A percentile compares a stretch with the other conserved stretches of the same genome.
phyloP scores from a whole-genome alignment of 1,140 invertebrate species.

The Drusus annulatus region DNA sequence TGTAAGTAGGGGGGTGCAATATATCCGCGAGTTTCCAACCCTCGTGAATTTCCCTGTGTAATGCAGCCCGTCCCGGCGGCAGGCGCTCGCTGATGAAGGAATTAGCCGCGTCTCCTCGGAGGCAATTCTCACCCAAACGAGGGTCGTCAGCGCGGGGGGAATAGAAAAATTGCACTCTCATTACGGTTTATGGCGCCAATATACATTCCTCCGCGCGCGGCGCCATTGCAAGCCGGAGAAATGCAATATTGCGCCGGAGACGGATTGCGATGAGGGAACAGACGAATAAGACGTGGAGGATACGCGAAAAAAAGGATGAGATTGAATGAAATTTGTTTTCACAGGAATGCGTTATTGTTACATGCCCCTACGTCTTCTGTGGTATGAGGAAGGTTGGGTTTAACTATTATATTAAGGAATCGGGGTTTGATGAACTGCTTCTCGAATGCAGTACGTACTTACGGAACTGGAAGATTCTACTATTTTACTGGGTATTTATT shows the following conservation, averaged over 20 bases:
- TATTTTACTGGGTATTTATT: too few relatives aligned
- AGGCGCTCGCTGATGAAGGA: constrained; percentile 44
- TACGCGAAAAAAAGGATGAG: too few relatives aligned
- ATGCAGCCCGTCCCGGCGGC: neutral
- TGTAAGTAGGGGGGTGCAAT: neutral
- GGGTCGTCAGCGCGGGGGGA: constrained; percentile 16
- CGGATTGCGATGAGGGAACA: neutral
- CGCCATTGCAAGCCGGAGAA: constrained; percentile 12
- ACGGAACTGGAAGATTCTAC: too few relatives aligned
- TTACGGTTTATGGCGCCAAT: constrained; percentile 40
- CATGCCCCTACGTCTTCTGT: too few relatives aligned
- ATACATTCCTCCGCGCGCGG: constrained; percentile 23
- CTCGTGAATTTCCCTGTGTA: too few relatives aligned
- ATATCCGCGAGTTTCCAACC: too few relatives aligned
- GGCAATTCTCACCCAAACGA: constrained; percentile 19
- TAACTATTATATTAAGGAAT: too few relatives aligned
- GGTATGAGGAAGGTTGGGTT: too few relatives aligned
- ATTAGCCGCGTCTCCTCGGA: constrained; percentile 26
- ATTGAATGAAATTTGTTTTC: too few relatives aligned
- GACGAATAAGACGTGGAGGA: neutral
- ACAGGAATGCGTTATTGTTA: too few relatives aligned
- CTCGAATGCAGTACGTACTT: too few relatives aligned
- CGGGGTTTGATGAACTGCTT: too few relatives aligned
- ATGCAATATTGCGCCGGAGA: constrained; percentile 33
- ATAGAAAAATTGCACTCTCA: constrained; percentile 39